These are phyloP conservation scores for Megaleporinus macrocephalus DNA, from an alignment of 2,113 vertebrate species.

Conservation along the genomic window DNA sequence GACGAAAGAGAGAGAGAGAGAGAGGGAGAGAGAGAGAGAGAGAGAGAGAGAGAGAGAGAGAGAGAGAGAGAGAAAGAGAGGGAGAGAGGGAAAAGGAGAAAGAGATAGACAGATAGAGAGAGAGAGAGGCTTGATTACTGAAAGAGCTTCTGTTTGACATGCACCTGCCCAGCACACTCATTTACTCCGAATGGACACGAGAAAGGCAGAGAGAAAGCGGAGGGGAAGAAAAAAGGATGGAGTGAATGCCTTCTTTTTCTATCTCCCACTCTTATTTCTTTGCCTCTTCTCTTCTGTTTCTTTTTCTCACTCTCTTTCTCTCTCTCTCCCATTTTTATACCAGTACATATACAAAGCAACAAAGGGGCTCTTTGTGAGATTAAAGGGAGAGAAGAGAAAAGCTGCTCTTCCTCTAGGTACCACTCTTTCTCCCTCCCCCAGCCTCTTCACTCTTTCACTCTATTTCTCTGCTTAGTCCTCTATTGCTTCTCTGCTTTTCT, in stretches of 20 bases:
- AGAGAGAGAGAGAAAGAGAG: constrained; percentile 26
- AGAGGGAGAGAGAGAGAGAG: constrained; percentile 48
- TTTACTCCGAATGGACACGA: constrained; percentile 38
- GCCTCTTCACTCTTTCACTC: background rate
- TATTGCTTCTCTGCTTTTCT: constrained; percentile 4
- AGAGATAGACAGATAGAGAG: constrained; percentile 40
- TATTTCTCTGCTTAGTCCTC: background rate
- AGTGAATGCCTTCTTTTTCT: background rate
- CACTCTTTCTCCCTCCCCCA: constrained; percentile 24
- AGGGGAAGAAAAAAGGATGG: constrained; percentile 16
- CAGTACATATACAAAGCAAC: constrained; percentile 42
- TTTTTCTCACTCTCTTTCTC: background rate
- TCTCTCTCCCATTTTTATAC: constrained; percentile 20
- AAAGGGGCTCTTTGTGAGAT: constrained; percentile 61
- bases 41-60: constrained; percentile 30
- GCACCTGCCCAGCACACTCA: constrained; percentile 69
- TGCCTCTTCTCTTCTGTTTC: background rate
- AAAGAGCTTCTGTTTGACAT: constrained; percentile 69
- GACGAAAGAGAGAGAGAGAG: constrained; percentile 19
- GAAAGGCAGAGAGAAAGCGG: background rate
- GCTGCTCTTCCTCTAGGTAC: background rate
- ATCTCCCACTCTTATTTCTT: background rate
- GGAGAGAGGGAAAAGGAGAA: constrained; percentile 26
- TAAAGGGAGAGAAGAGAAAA: constrained; percentile 32
- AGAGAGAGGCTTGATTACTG: constrained; percentile 52